Conservation (phyloP, 2,797 vertebrate genomes). For the Astyanax mexicanus region DNA sequence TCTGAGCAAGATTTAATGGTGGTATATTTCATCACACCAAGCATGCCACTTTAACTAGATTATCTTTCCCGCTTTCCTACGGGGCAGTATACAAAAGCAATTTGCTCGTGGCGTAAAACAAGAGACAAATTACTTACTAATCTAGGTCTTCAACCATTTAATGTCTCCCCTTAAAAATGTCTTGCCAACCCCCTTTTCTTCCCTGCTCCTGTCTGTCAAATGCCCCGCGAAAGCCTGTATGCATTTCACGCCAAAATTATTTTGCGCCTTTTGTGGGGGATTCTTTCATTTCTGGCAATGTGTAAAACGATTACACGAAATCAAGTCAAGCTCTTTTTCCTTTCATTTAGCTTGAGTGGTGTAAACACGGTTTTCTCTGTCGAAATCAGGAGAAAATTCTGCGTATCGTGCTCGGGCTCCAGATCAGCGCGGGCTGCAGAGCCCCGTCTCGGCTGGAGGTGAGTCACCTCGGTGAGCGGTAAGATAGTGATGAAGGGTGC, state of each 20-base stretch:
- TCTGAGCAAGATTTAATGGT: slow-evolving; percentile 65
- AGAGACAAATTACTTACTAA: slow-evolving; percentile 66
- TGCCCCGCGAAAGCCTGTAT: slow-evolving; percentile 46
- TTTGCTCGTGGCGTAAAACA: slow-evolving; percentile 64
- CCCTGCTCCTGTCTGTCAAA: slow-evolving; percentile 54
- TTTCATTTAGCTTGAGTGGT: slow-evolving; percentile 45
- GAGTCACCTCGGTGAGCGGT: slow-evolving; percentile 14
- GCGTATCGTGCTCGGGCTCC: slow-evolving; percentile 22
- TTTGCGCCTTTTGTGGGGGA: slow-evolving; percentile 46
- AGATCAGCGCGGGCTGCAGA: slow-evolving; percentile 11
- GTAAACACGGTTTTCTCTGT: slow-evolving; percentile 40
- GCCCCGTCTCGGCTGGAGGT: slow-evolving; percentile 14
- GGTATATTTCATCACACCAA: slow-evolving; percentile 63
- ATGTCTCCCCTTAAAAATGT: slow-evolving; percentile 55
- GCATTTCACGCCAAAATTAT: slow-evolving; percentile 55
- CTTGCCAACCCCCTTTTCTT: slow-evolving; percentile 53
- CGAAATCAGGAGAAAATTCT: slow-evolving; percentile 24
- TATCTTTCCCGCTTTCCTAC: slow-evolving; percentile 61
- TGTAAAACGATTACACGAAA: slow-evolving; percentile 64
- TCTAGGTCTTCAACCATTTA: slow-evolving; percentile 66
- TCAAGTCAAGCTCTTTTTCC: slow-evolving; percentile 55
- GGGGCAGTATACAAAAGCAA: slow-evolving; percentile 65
- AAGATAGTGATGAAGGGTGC: slow-evolving; percentile 25
- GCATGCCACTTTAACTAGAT: slow-evolving; percentile 65
- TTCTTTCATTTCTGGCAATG: slow-evolving; percentile 59